phyloP scores from a whole-genome alignment of 2,888 invertebrate species.

The Dichetophora obliterata region DNA sequence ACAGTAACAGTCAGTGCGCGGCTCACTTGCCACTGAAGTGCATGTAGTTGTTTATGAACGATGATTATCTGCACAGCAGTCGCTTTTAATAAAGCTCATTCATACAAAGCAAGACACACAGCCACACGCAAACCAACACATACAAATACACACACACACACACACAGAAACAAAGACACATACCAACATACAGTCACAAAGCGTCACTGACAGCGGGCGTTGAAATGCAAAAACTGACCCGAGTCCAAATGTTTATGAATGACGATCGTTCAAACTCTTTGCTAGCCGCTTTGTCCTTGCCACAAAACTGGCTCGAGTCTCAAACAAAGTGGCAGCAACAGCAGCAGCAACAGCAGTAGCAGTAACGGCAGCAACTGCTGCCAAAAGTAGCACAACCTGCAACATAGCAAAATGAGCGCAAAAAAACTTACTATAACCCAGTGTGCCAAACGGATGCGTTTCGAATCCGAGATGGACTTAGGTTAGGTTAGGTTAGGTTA shows the following conservation, averaged over 20 bases:
- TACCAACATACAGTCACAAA: not conserved
- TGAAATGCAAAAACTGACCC: conserved; percentile 30
- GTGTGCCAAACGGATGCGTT: too few relatives aligned
- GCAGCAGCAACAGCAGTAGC: not conserved
- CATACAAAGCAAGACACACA: too few relatives aligned
- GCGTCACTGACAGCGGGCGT: conserved; percentile 22
- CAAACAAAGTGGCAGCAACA: conserved; percentile 25
- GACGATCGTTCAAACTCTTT: not conserved
- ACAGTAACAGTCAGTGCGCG: not conserved
- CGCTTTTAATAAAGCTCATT: conserved; percentile 32
- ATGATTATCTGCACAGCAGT: conserved; percentile 38
- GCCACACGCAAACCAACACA: not conserved
- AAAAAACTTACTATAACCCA: not conserved
- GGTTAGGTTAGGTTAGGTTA: too few relatives aligned
- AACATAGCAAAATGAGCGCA: not conserved
- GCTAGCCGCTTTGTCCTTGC: not conserved
- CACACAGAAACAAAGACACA: not conserved
- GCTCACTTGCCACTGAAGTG: conserved; percentile 23
- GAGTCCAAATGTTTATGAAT: conserved; percentile 30
- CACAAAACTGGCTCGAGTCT: not conserved
- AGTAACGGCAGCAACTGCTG: not conserved
- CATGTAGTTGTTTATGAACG: conserved; percentile 28
- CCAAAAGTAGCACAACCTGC: conserved; percentile 6
- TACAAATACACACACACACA: not conserved
- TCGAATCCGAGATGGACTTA: too few relatives aligned